Evolutionary conservation across 1,140 invertebrate genomes (phyloP), one percentile per base, ranked within the genome.

Genomic region (Propsilocerus akamusi): DNA sequence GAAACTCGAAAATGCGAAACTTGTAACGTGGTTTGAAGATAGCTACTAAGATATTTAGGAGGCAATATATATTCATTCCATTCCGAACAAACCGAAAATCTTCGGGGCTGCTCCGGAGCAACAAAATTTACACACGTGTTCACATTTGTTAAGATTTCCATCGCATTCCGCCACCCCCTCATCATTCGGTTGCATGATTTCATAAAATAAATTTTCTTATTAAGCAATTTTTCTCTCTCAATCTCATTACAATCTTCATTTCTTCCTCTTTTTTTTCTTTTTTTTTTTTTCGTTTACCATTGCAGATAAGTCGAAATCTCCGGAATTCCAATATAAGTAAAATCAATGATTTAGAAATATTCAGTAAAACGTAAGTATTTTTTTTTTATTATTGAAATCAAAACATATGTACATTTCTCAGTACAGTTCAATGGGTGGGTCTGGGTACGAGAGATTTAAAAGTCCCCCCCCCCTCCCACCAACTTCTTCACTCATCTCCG

Each of bases 271-370:
- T 41, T 41, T 41, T 41, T 10, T 20, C 14, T 41, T 20, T 41
- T 50, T 49, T 48, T 50, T 41, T 49, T 53, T 25, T 52, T 53
- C 58, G 50, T 59, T 53, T 57, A 58, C 54, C 30, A 54, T 74
- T 72, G 51, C 69, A 83, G 80, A 70, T 83, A 26, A 68, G 72
- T 5, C 74, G 71, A 48, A 78, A 78, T 53, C 64, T 81, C 53
- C 72, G 67, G 57, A 71, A 71, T 52, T 74, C 75, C n/a, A 79
- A 80, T 58, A 73, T 81, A 20, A 74, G 75, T 3, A 72, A 73
- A 51, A 71, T 77, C 53, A 78, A 76, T 57, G 78, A 79, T 56
- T 66, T 81, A 48, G 74, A 78, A 70, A 67, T 83, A 51, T 66
- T 79, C 53, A 79, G 74, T 56, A 71, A 80, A 56, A 77, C 74